Evolutionary conservation across 2,888 invertebrate species (phyloP).

Genomic region (Acheta domesticus): DNA sequence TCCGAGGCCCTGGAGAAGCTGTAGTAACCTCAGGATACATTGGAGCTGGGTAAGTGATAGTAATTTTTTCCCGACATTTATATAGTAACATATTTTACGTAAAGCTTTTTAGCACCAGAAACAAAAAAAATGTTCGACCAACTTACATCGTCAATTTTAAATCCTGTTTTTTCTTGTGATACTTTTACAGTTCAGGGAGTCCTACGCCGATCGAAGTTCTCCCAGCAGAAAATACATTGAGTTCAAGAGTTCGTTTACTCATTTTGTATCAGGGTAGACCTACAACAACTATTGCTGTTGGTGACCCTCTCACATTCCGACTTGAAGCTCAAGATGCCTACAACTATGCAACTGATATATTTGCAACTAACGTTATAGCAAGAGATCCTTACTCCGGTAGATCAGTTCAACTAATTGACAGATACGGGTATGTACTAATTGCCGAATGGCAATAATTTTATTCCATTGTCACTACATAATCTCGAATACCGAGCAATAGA

Average conservation of each 20-base stretch:
- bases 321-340: conserved; percentile 86
- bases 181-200: conserved; percentile 71
- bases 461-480: not conserved
- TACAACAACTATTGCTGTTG: conserved; percentile 89
- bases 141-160: not conserved
- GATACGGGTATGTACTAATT: conserved; percentile 67
- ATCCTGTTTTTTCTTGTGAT: not conserved
- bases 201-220: conserved; percentile 90
- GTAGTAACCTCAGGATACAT: conserved; percentile 91
- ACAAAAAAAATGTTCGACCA: not conserved
- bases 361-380: conserved; percentile 88
- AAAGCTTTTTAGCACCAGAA: not conserved
- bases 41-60: conserved; percentile 73
- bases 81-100: not conserved
- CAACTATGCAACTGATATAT: conserved; percentile 83
- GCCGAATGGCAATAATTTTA: not conserved
- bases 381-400: conserved; percentile 88
- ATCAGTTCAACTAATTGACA: conserved; percentile 83
- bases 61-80: not conserved
- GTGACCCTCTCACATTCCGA: conserved; percentile 85
- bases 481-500: no score
- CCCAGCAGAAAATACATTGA: conserved; percentile 85
- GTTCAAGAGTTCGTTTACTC: conserved; percentile 79
- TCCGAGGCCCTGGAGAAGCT: conserved; percentile 87
- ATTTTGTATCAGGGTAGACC: conserved; percentile 84